Percentiles rank a stretch among this genome's conserved stretches.
phyloP scores from a whole-genome alignment of 2,888 invertebrate genomes.

The Chaetoderma sp. region DNA sequence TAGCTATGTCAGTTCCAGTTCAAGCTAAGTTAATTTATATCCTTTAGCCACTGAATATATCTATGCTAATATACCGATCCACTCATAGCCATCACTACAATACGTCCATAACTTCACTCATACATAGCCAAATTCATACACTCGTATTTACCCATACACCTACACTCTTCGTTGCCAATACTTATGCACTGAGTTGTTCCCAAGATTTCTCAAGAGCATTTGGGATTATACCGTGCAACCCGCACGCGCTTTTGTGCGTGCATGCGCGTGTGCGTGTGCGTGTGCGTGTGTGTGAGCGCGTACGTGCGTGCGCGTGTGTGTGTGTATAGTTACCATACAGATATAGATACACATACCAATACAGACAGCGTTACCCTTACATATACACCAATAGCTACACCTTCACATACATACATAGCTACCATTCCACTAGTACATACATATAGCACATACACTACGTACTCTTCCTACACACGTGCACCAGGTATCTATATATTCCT shows the following conservation, averaged over 20 bases:
- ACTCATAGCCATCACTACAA: too few relatives aligned
- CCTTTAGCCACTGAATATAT: not conserved
- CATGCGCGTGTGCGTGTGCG: not conserved
- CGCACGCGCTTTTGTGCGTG: not conserved
- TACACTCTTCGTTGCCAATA: not conserved
- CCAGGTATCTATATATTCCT: too few relatives aligned
- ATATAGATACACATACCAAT: not conserved
- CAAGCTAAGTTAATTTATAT: too few relatives aligned
- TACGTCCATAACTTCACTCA: not conserved
- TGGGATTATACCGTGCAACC: not conserved
- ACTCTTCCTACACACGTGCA: too few relatives aligned
- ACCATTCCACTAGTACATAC: not conserved
- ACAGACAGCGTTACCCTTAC: not conserved
- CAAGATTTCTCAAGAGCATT: too few relatives aligned
- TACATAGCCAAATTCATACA: not conserved
- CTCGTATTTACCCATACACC: not conserved
- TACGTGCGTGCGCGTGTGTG: constrained; percentile 2
- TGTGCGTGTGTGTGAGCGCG: too few relatives aligned
- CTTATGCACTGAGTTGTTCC: too few relatives aligned
- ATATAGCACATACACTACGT: not conserved
- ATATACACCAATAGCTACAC: not conserved
- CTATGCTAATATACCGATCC: not conserved
- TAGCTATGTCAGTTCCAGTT: too few relatives aligned
- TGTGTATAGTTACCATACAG: not conserved
- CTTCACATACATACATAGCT: not conserved